Percentiles rank a stretch among this genome's conserved stretches.
Conservation (phyloP, 1,140 invertebrate species). For the Musca domestica region DNA sequence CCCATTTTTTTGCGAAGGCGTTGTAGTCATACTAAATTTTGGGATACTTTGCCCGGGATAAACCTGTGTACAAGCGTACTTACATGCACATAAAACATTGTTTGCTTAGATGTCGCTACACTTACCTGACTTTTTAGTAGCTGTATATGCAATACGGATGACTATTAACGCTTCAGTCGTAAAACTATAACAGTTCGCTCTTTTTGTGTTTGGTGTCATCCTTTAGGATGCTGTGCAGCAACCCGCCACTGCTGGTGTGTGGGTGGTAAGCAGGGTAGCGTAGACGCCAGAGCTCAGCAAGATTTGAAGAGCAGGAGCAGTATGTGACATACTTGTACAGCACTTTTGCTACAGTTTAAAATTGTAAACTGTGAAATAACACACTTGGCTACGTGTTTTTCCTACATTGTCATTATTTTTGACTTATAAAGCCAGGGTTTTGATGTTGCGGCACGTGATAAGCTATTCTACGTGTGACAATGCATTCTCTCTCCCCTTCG, state of each 20-base stretch:
- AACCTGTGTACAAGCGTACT: background rate
- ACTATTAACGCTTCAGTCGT: slow-evolving; percentile 5
- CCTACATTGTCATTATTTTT: slow-evolving; percentile 20
- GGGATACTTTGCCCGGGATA: no score
- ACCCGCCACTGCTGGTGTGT: background rate
- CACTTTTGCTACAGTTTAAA: slow-evolving; percentile 20
- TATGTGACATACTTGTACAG: background rate
- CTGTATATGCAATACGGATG: background rate
- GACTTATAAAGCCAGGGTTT: slow-evolving; percentile 16
- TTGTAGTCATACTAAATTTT: slow-evolving; percentile 2
- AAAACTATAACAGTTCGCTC: background rate
- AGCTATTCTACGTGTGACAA: slow-evolving; percentile 22
- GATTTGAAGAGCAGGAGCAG: background rate
- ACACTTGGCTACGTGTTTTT: slow-evolving; percentile 20
- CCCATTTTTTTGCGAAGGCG: background rate
- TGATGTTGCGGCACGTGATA: slow-evolving; percentile 21
- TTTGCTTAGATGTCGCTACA: background rate
- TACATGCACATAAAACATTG: background rate
- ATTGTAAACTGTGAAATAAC: slow-evolving; percentile 14
- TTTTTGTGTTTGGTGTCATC: background rate
- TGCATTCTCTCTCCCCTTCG: background rate
- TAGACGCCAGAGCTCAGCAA: no score
- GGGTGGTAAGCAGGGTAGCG: background rate
- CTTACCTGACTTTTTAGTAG: background rate
- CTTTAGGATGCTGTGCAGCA: background rate